Evolutionary conservation across 2,113 vertebrate species (phyloP).

Genomic region (rat (Rattus norvegicus)): DNA sequence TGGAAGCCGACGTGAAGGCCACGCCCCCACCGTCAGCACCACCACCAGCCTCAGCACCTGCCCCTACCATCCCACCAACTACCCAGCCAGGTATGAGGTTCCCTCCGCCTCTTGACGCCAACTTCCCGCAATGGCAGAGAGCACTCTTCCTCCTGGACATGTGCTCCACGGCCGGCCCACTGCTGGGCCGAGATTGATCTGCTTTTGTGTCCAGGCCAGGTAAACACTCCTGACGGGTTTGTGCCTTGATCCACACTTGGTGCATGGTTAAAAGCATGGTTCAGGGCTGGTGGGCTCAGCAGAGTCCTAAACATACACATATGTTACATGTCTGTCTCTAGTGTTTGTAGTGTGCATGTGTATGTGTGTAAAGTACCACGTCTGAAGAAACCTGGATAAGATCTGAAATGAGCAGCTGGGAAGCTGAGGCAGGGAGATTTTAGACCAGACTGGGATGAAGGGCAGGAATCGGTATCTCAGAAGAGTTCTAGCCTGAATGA

Average conservation of each 20-base stretch:
- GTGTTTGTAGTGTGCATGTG: neutral
- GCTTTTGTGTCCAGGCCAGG: neutral
- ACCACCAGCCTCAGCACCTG: constrained; percentile 61
- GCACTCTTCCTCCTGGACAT: neutral
- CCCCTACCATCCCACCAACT: constrained; percentile 80
- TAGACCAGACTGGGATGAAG: neutral
- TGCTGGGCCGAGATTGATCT: neutral
- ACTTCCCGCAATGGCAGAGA: neutral
- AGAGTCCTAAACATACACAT: neutral
- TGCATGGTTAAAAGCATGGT: neutral
- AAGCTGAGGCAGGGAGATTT: neutral
- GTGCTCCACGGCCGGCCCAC: neutral
- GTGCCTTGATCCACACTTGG: neutral
- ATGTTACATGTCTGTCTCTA: neutral
- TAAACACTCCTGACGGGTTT: neutral
- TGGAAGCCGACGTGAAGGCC: constrained; percentile 86
- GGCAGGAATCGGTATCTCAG: neutral
- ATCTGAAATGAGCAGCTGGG: neutral
- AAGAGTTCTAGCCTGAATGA: neutral
- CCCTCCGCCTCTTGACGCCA: neutral
- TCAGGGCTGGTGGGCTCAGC: neutral
- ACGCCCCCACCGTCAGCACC: constrained; percentile 82
- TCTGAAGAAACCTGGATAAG: neutral
- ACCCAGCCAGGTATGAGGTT: constrained; percentile 84
- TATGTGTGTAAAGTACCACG: neutral